A percentile compares a stretch with the other conserved stretches of the same genome.
Evolutionary conservation across 2,888 invertebrate species (phyloP).

Genomic region (Zele albiditarsus): DNA sequence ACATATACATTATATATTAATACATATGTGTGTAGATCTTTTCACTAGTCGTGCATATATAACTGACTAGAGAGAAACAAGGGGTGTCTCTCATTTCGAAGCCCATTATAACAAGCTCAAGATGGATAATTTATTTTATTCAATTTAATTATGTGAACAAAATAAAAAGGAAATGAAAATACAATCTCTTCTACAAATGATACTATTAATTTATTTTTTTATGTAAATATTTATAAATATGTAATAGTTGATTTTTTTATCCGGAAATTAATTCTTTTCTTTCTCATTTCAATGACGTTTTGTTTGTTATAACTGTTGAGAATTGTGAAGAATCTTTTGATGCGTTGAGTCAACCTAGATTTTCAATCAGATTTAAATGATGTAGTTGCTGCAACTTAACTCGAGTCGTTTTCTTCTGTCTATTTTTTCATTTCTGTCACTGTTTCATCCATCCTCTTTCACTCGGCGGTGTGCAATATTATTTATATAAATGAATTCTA

Average conservation of each 20-base stretch:
- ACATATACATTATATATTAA: not conserved
- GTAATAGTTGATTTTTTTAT: not conserved
- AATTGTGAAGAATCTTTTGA: not conserved
- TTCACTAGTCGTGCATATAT: not conserved
- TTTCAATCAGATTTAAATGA: constrained; percentile 1
- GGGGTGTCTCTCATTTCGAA: constrained; percentile 5
- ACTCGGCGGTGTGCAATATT: not conserved
- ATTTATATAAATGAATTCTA: not conserved
- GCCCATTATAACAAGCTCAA: not conserved
- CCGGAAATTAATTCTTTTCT: not conserved
- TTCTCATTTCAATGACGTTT: not conserved
- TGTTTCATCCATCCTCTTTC: not conserved
- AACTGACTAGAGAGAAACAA: not conserved
- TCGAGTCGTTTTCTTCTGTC: not conserved
- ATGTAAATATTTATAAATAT: not conserved
- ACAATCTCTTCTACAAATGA: not conserved
- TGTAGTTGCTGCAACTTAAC: not conserved
- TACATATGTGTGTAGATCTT: not conserved
- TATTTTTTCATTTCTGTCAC: not conserved
- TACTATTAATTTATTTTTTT: not conserved
- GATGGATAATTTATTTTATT: not conserved
- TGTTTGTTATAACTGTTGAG: not conserved
- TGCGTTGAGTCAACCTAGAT: constrained; percentile 10
- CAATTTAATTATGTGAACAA: constrained; percentile 4
- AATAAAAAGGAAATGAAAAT: not conserved